A percentile compares a stretch with the other conserved stretches of the same genome.
phyloP scores from a whole-genome alignment of 1,140 invertebrate genomes.

The Myzus persicae region DNA sequence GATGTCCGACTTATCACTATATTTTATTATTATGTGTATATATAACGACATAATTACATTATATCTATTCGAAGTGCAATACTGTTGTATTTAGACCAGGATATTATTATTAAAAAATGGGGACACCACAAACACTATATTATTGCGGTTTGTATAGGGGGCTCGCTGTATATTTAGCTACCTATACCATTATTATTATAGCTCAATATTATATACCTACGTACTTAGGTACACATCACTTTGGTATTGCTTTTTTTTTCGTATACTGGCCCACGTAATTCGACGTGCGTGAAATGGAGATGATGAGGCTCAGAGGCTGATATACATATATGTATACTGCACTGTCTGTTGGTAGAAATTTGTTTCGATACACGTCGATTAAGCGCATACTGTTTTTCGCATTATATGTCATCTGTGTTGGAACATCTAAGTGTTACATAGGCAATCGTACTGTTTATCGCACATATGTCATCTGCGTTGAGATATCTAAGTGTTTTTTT shows the following conservation, averaged over 20 bases:
- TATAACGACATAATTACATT: constrained; percentile 13
- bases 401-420: not conserved
- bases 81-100: not conserved
- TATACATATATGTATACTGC: not conserved
- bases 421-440: not conserved
- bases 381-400: not conserved
- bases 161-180: not conserved
- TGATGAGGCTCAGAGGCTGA: not conserved
- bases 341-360: not conserved
- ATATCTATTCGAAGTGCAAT: not conserved
- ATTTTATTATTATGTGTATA: not conserved
- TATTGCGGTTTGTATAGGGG: not conserved
- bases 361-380: not conserved
- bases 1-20: not conserved
- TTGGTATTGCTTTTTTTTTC: not conserved
- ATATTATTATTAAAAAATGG: not conserved
- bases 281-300: not conserved
- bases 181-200: not conserved
- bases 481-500: no score
- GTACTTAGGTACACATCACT: not conserved
- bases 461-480: no score
- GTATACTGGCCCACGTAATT: not conserved
- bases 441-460: not conserved
- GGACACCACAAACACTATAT: not conserved
- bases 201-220: not conserved